These are phyloP conservation scores for Drosophila cardini DNA, from an alignment of 1,140 invertebrate species.

Conservation along the genomic window DNA sequence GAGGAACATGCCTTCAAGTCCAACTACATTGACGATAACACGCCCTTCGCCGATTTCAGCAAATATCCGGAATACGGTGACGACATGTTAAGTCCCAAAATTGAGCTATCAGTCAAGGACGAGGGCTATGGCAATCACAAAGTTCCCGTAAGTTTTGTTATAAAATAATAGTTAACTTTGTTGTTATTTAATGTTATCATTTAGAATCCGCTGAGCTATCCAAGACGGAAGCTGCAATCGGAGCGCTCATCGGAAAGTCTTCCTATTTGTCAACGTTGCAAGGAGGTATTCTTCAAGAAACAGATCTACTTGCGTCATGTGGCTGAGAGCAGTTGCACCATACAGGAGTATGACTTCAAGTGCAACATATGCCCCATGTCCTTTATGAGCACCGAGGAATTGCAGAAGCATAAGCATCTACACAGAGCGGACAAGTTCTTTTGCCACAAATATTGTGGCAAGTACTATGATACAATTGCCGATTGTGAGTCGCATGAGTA, in stretches of 20 bases:
- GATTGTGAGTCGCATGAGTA: slow-evolving; percentile 80
- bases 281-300: slow-evolving; percentile 82
- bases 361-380: slow-evolving; percentile 81
- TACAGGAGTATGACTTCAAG: slow-evolving; percentile 81
- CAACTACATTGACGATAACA: slow-evolving; percentile 73
- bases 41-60: slow-evolving; percentile 71
- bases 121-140: slow-evolving; percentile 59
- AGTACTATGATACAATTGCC: slow-evolving; percentile 71
- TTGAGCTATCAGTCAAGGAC: slow-evolving; percentile 65
- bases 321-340: slow-evolving; percentile 70
- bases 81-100: slow-evolving; percentile 71
- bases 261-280: slow-evolving; percentile 80
- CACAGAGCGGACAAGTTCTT: slow-evolving; percentile 75
- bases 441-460: slow-evolving; percentile 81
- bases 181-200: background rate
- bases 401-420: slow-evolving; percentile 69
- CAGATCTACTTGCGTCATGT: slow-evolving; percentile 72
- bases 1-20: slow-evolving; percentile 74
- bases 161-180: background rate
- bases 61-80: slow-evolving; percentile 65
- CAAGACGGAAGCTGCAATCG: slow-evolving; percentile 69
- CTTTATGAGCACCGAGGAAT: slow-evolving; percentile 72
- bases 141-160: slow-evolving; percentile 31
- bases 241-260: slow-evolving; percentile 64
- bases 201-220: slow-evolving; percentile 68